Evolutionary conservation across 2,888 invertebrate species (phyloP).

Genomic region (Diachrysia chrysitis): DNA sequence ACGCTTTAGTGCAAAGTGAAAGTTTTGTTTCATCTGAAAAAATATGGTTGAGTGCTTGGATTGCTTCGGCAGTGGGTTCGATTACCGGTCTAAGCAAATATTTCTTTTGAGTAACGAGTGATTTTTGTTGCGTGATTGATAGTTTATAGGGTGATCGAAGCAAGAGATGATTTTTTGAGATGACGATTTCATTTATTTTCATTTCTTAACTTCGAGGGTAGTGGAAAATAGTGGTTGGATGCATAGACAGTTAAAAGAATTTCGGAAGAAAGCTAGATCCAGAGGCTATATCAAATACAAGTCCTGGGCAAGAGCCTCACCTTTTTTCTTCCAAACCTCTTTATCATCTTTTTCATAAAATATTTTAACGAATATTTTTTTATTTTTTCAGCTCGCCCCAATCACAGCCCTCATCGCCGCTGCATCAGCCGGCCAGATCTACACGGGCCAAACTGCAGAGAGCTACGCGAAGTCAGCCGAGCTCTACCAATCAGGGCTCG

Average conservation of each 20-base stretch:
- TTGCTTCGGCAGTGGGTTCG: background rate
- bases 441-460: constrained; percentile 59
- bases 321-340: no score
- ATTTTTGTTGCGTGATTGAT: background rate
- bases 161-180: no score
- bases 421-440: constrained; percentile 74
- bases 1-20: constrained; percentile 25
- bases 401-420: constrained; percentile 73
- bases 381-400: constrained; percentile 69
- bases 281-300: no score
- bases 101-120: background rate
- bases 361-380: no score
- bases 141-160: background rate
- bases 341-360: no score
- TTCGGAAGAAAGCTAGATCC: no score
- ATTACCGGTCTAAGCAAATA: background rate
- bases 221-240: no score
- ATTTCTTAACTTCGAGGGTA: no score
- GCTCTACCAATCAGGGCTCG: constrained; percentile 72
- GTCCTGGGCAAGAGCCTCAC: no score
- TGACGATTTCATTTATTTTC: no score
- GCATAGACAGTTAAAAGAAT: no score
- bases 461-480: constrained; percentile 69
- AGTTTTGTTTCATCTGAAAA: background rate
- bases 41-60: background rate